Evolutionary conservation across 1,140 invertebrate species (phyloP).

Genomic region (Andrena cerasifolii): DNA sequence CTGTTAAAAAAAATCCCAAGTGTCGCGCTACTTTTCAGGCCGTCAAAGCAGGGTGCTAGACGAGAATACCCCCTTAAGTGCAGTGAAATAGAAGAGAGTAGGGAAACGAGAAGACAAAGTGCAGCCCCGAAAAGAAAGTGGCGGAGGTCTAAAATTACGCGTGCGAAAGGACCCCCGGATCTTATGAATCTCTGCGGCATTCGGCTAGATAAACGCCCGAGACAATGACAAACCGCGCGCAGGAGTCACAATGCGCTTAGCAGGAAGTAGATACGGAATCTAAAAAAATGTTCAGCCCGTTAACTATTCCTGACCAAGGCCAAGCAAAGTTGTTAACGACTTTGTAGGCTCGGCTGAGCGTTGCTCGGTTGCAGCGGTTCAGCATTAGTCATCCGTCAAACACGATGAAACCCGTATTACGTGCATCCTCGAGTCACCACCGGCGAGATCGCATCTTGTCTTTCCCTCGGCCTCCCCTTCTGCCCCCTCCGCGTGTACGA

Average conservation of each 20-base stretch:
- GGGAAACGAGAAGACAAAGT: no score
- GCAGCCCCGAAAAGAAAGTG: background rate
- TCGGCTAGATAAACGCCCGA: constrained; percentile 46
- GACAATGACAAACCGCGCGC: constrained; percentile 60
- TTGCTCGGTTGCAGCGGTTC: constrained; percentile 43
- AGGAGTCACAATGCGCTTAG: constrained; percentile 57
- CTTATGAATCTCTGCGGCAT: constrained; percentile 44
- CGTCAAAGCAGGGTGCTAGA: no score
- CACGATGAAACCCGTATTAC: constrained; percentile 66
- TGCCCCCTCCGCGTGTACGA: background rate
- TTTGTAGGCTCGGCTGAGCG: constrained; percentile 49
- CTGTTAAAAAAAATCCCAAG: no score
- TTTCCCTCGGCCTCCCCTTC: background rate
- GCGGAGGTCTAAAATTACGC: background rate
- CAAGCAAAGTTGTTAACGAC: constrained; percentile 64
- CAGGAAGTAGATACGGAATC: constrained; percentile 64
- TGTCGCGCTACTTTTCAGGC: no score
- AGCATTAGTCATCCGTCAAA: constrained; percentile 68
- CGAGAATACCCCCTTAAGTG: no score
- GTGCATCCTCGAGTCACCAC: constrained; percentile 49
- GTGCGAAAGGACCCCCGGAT: constrained; percentile 22
- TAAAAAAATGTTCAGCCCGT: constrained; percentile 60
- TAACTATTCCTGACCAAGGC: constrained; percentile 68
- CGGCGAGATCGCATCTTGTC: constrained; percentile 29
- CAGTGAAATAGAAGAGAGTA: no score